Evolutionary conservation across 2,797 vertebrate genomes (phyloP).

Genomic region (Halcyon badia): DNA sequence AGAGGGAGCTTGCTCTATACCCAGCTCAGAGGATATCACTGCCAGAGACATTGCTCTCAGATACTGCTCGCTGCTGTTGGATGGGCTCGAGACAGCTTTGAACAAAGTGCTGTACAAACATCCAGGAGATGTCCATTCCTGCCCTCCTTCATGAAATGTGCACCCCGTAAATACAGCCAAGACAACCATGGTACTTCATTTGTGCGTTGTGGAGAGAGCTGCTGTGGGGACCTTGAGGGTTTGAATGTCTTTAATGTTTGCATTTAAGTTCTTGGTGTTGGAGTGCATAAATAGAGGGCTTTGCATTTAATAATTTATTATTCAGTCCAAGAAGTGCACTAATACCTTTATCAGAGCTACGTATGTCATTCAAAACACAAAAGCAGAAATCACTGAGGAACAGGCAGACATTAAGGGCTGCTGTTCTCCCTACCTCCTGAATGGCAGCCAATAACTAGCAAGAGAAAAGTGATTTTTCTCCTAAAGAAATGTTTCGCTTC

Average conservation of each 20-base stretch:
- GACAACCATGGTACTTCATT: not conserved
- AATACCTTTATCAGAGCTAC: constrained; percentile 8
- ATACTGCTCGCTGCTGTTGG: not conserved
- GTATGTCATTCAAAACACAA: not conserved
- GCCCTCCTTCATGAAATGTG: not conserved
- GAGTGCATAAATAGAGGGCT: not conserved
- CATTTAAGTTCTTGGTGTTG: not conserved
- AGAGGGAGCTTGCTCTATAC: not conserved
- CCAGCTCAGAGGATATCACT: not conserved
- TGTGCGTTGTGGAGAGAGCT: not conserved
- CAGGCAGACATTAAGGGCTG: not conserved
- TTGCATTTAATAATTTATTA: not conserved
- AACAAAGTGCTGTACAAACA: not conserved
- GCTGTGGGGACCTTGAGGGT: not conserved
- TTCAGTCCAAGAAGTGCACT: not conserved
- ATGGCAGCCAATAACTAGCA: not conserved
- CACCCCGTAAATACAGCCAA: not conserved
- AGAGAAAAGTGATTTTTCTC: not conserved
- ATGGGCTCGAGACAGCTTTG: not conserved
- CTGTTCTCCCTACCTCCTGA: not conserved
- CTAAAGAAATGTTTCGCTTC: not conserved
- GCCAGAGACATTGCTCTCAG: not conserved
- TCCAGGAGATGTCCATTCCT: not conserved
- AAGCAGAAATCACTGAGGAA: not conserved
- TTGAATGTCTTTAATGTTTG: not conserved